Base-by-base conservation (phyloP, 2,113 vertebrate species). In the Phalacrocorax aristotelis region DNA sequence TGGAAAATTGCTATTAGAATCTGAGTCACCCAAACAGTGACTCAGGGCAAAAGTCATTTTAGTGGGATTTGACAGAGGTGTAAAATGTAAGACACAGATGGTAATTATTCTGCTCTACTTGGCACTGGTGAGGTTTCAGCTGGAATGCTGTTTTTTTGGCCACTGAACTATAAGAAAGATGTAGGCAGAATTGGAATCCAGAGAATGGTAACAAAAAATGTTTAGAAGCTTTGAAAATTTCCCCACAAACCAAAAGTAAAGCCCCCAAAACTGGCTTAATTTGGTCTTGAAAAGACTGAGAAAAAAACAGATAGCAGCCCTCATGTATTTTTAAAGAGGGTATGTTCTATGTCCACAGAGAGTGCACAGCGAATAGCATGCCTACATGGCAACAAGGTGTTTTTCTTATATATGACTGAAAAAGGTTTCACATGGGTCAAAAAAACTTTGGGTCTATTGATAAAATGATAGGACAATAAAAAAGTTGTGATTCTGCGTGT, bases 71-170 rank as follows among this genome's bases (percentile, higher is more conserved):
- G 64, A 84, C 60, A 91, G 77, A 93, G 57, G 89, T 95, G 65
- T 93, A 96, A 96, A 97, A 89, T 65, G 44, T 64, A 75, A 89
- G 74, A 60, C 79, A 80, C 89, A 96, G 93, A 94, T 93, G 87
- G 91, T 60, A 89, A 93, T 96, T 94, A 93, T 96, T 96, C 91
- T 93, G 93, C 96, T 97, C 94, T 93, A 89, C 89, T 96, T 97
- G 87, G 61, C 81, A 79, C 13, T 91, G 72, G 77, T 96, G 65
- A 89, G 38, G 23, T 89, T 96, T 96, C 77, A 71, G 51, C 26
- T 82, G 34, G 52, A 93, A 84, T 25, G 48, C 6, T 89, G 40
- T 0, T 26, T 77, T 79, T 96, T 95, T 87, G 52, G 87, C 64
- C 69, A 60, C 44, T 84, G 77, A 92, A 79, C n/a, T 94, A 46